Conservation (phyloP, 2,888 invertebrate genomes). For the Ophion ellenae region DNA sequence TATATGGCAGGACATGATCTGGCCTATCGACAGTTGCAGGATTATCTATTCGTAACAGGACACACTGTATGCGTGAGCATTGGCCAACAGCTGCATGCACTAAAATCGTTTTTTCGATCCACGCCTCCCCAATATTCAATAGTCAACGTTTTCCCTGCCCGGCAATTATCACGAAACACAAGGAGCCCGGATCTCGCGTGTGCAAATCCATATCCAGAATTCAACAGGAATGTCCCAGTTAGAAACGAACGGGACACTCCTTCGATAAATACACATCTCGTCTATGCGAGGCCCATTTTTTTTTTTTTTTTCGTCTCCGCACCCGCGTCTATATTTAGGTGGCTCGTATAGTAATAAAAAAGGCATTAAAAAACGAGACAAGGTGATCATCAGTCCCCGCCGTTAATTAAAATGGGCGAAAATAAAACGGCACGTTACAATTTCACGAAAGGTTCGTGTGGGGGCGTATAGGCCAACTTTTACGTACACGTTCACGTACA, state of each 20-base stretch:
- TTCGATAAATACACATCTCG: background rate
- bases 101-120: background rate
- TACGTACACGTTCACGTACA: background rate
- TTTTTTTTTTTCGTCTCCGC: too few relatives aligned
- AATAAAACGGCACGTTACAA: constrained; percentile 28
- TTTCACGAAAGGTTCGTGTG: constrained; percentile 28
- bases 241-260: background rate
- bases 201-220: background rate
- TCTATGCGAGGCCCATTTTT: too few relatives aligned
- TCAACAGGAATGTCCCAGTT: constrained; percentile 7
- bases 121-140: background rate
- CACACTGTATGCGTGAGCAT: too few relatives aligned
- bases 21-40: too few relatives aligned
- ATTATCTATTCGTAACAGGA: too few relatives aligned
- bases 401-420: constrained; percentile 46
- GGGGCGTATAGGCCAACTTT: too few relatives aligned
- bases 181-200: too few relatives aligned
- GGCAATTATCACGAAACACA: too few relatives aligned
- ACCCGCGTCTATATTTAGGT: background rate
- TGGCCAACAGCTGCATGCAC: too few relatives aligned
- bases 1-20: too few relatives aligned
- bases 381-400: constrained; percentile 49
- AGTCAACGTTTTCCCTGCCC: too few relatives aligned
- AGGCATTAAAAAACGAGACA: background rate
- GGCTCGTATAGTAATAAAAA: background rate